A percentile compares a stretch with the other conserved stretches of the same genome.
Conservation (phyloP, 2,113 vertebrate species). For the Phrynosoma platyrhinos region DNA sequence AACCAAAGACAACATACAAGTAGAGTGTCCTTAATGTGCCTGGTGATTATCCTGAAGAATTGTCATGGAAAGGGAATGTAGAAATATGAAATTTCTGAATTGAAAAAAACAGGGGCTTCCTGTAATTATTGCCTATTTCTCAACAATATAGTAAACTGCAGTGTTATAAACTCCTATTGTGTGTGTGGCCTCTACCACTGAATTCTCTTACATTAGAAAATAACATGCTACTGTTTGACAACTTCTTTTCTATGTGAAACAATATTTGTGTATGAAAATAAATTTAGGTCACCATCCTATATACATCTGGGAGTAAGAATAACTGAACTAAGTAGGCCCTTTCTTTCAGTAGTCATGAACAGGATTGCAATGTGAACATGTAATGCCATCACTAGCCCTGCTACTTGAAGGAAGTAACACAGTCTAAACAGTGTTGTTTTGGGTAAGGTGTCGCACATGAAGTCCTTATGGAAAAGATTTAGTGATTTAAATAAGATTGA, state of each 20-base stretch:
- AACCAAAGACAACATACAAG: too few relatives aligned
- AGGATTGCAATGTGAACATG: not conserved
- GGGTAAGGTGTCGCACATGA: not conserved
- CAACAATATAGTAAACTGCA: too few relatives aligned
- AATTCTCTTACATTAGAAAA: too few relatives aligned
- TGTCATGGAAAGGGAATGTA: too few relatives aligned
- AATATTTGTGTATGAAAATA: not conserved
- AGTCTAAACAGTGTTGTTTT: not conserved
- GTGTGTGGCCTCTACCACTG: too few relatives aligned
- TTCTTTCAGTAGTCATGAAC: not conserved
- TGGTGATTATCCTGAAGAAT: too few relatives aligned
- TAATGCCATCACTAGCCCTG: not conserved
- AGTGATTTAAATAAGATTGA: not conserved
- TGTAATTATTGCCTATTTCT: too few relatives aligned
- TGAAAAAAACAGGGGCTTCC: too few relatives aligned
- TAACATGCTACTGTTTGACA: too few relatives aligned
- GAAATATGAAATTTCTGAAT: too few relatives aligned
- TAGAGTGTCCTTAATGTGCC: too few relatives aligned
- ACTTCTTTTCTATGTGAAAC: not conserved
- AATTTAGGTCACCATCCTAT: not conserved
- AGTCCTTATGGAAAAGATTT: not conserved
- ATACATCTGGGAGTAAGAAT: not conserved
- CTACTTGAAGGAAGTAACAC: not conserved
- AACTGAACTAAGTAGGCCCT: not conserved
- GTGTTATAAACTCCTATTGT: too few relatives aligned